Conservation (phyloP, 2,888 invertebrate genomes). For the Scaptodrosophila latifasciaeformis region DNA sequence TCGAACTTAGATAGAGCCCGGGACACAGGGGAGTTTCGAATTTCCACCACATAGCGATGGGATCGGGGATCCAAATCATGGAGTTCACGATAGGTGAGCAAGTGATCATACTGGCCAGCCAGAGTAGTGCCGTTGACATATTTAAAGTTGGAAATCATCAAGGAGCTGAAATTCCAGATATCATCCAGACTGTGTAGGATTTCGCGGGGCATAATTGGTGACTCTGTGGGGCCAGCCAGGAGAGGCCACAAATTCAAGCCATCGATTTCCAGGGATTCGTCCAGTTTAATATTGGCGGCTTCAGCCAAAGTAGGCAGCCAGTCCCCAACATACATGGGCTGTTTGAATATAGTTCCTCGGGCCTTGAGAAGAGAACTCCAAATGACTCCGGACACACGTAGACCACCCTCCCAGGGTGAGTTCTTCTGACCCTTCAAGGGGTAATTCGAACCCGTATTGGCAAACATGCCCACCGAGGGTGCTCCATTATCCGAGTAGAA, state of each 20-base stretch:
- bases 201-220: conserved; percentile 76
- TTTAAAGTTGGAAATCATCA: conserved; percentile 61
- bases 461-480: conserved; percentile 82
- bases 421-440: conserved; percentile 88
- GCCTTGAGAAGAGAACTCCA: conserved; percentile 81
- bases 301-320: conserved; percentile 85
- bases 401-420: conserved; percentile 90
- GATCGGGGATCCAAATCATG: conserved; percentile 62
- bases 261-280: conserved; percentile 76
- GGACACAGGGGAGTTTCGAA: conserved; percentile 55
- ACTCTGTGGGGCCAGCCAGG: conserved; percentile 66
- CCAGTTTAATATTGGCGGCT: conserved; percentile 62
- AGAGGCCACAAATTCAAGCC: conserved; percentile 83
- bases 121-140: conserved; percentile 70
- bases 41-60: conserved; percentile 43
- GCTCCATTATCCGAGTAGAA: conserved; percentile 94
- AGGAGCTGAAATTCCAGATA: conserved; percentile 71
- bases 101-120: conserved; percentile 53
- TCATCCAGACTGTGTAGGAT: conserved; percentile 85
- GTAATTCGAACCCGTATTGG: conserved; percentile 86
- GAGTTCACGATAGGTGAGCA: conserved; percentile 51
- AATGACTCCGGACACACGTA: conserved; percentile 84
- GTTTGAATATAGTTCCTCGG: conserved; percentile 78
- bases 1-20: conserved; percentile 45
- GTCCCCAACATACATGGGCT: conserved; percentile 87